phyloP scores from a whole-genome alignment of 2,113 vertebrate genomes.

The Peromyscus californicus region DNA sequence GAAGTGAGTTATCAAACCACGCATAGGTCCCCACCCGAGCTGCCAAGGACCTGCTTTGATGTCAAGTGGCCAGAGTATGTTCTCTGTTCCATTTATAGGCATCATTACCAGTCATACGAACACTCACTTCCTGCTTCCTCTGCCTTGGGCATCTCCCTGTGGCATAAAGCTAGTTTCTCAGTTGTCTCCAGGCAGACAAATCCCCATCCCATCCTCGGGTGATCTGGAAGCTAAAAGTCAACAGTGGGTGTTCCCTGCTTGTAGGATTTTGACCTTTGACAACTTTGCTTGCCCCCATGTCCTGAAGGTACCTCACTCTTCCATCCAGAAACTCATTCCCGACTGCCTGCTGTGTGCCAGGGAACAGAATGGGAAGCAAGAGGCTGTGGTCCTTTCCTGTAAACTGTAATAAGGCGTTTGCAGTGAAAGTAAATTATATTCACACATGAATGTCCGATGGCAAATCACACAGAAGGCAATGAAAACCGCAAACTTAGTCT shows the following conservation, averaged over 20 bases:
- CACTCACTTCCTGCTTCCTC: slow-evolving; percentile 16
- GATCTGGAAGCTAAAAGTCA: background rate
- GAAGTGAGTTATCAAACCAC: background rate
- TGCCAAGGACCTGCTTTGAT: slow-evolving; percentile 25
- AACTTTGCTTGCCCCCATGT: background rate
- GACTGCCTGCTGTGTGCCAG: background rate
- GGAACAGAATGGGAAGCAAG: background rate
- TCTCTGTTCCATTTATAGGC: background rate
- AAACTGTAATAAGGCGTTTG: background rate
- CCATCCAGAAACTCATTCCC: background rate
- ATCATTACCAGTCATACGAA: background rate
- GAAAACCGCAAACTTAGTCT: background rate
- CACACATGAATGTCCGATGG: background rate
- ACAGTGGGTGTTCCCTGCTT: background rate
- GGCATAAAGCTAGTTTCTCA: background rate
- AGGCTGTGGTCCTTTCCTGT: background rate
- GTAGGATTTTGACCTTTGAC: background rate
- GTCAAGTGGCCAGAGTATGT: background rate
- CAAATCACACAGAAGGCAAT: background rate
- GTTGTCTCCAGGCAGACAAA: background rate
- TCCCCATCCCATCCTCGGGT: background rate
- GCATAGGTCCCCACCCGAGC: background rate
- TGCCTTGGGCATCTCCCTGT: background rate
- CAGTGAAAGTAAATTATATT: background rate
- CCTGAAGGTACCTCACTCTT: background rate